A percentile compares a stretch with the other conserved stretches of the same genome.
These are phyloP conservation scores for Lacerta agilis DNA, from an alignment of 2,797 vertebrate genomes.

Conservation along the genomic window DNA sequence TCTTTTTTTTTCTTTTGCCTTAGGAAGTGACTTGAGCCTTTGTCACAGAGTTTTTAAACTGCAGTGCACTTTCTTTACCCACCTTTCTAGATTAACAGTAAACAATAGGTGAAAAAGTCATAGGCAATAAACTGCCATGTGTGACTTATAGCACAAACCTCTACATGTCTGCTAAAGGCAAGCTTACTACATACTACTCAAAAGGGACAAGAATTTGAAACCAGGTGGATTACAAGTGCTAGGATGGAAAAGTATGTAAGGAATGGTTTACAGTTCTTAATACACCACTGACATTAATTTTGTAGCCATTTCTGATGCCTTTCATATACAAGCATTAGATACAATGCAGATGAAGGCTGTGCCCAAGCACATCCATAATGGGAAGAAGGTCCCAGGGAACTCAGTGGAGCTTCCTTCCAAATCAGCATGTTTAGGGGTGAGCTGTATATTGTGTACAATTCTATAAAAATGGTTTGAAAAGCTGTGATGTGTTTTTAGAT, in stretches of 20 bases:
- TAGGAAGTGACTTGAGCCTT: background rate
- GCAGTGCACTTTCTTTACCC: background rate
- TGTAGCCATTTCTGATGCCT: conserved; percentile 27
- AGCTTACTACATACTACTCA: background rate
- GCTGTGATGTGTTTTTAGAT: background rate
- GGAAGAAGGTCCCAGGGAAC: background rate
- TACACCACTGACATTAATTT: background rate
- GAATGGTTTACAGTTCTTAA: conserved; percentile 20
- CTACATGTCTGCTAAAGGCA: background rate
- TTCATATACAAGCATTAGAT: conserved; percentile 15
- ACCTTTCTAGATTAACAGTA: background rate
- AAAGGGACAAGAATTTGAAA: background rate
- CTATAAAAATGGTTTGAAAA: background rate
- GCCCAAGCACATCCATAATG: background rate
- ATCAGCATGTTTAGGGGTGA: background rate
- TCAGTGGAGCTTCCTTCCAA: background rate
- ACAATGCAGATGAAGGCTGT: background rate
- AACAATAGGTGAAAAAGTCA: background rate
- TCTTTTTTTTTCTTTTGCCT: background rate
- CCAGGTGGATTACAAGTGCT: background rate
- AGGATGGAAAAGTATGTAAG: background rate
- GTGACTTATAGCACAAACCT: background rate
- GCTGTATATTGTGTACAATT: background rate
- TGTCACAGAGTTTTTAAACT: background rate
- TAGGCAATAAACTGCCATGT: background rate